A percentile compares a stretch with the other conserved stretches of the same genome.
Conservation (phyloP, 2,113 vertebrate species). For the Catharus fuscescens region DNA sequence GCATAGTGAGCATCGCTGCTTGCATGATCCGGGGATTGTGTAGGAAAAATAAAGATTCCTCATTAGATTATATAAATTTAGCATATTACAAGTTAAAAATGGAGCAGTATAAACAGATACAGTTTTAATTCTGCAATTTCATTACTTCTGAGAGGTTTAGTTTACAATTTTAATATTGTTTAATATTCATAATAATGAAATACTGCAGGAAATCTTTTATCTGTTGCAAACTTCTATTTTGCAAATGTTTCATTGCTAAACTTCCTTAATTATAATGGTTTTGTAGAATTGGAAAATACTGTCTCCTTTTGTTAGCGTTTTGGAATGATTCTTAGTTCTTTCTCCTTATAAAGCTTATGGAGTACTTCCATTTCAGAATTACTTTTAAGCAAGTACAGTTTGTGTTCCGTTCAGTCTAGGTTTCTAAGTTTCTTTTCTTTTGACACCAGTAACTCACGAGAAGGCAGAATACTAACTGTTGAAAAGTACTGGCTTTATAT, state of each 20-base stretch:
- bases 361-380: background rate
- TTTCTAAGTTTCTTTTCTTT: background rate
- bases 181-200: background rate
- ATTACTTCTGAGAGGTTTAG: background rate
- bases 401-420: background rate
- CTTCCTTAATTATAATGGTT: background rate
- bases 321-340: background rate
- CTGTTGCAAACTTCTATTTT: background rate
- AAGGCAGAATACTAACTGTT: background rate
- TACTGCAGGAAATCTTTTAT: background rate
- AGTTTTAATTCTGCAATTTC: background rate
- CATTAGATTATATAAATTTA: background rate
- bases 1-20: background rate
- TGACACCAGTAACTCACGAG: background rate
- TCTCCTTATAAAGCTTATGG: background rate
- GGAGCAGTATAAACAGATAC: background rate
- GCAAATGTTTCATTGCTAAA: background rate
- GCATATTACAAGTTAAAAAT: background rate
- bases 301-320: background rate
- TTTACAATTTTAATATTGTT: conserved; percentile 9
- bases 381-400: background rate
- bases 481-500: background rate
- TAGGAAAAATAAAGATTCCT: background rate
- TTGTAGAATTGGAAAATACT: background rate
- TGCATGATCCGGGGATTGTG: background rate